Conservation (phyloP, 2,888 invertebrate species). For the Philereme vetulata region DNA sequence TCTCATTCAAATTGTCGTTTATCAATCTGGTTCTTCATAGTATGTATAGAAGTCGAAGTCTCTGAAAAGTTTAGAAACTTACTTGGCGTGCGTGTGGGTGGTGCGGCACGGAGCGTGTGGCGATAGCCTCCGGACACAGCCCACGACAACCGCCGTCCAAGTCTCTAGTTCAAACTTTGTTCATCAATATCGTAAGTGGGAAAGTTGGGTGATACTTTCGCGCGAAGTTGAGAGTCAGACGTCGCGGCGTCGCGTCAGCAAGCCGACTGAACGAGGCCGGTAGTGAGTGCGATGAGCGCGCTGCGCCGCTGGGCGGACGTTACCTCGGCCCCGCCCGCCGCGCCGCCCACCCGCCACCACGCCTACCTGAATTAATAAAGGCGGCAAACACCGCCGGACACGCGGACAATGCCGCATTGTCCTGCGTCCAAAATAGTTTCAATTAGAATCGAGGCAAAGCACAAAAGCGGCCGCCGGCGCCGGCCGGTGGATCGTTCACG, state of each 20-base stretch:
- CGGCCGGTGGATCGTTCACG: slow-evolving; percentile 70
- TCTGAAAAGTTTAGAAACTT: slow-evolving; percentile 50
- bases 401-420: slow-evolving; percentile 82
- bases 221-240: slow-evolving; percentile 65
- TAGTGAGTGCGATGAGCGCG: slow-evolving; percentile 51
- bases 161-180: slow-evolving; percentile 35
- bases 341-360: slow-evolving; percentile 67
- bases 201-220: slow-evolving; percentile 55
- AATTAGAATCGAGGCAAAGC: slow-evolving; percentile 78
- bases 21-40: background rate
- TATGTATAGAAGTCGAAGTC: slow-evolving; percentile 1
- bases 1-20: too few relatives aligned
- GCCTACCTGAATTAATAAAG: slow-evolving; percentile 82
- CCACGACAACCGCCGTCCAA: slow-evolving; percentile 46
- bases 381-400: slow-evolving; percentile 81
- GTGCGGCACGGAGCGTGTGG: slow-evolving; percentile 55
- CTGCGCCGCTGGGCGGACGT: slow-evolving; percentile 56
- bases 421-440: slow-evolving; percentile 82
- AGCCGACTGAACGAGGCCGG: slow-evolving; percentile 63
- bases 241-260: slow-evolving; percentile 75
- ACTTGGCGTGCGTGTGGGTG: slow-evolving; percentile 74
- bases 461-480: slow-evolving; percentile 72
- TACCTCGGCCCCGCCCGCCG: slow-evolving; percentile 55
- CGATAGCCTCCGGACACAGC: slow-evolving; percentile 43
- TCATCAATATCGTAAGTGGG: slow-evolving; percentile 51